Percentiles rank a stretch among this genome's conserved stretches.
These are phyloP conservation scores for Vimba vimba DNA, from an alignment of 2,113 vertebrate genomes.

Conservation along the genomic window DNA sequence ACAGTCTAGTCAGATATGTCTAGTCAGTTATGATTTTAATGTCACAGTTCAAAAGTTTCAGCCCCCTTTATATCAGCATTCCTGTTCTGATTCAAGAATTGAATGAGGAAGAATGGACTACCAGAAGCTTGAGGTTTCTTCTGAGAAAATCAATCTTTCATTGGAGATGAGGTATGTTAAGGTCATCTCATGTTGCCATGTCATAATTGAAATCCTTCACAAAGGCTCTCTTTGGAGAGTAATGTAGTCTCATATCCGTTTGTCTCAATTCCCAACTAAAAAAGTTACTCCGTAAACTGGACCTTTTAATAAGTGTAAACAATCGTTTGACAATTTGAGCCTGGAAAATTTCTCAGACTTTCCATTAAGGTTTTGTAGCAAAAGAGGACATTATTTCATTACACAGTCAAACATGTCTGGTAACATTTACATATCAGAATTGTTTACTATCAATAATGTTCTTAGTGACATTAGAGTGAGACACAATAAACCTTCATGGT, in stretches of 20 bases:
- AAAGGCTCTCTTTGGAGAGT: constrained; percentile 1
- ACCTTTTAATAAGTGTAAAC: not conserved
- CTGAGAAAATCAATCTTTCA: constrained; percentile 34
- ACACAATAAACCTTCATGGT: not conserved
- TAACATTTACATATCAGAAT: not conserved
- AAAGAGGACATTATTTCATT: not conserved
- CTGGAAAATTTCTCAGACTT: constrained; percentile 9
- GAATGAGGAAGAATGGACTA: not conserved
- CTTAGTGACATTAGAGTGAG: not conserved
- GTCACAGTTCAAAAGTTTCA: constrained; percentile 10
- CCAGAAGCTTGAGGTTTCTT: not conserved
- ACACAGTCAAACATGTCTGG: not conserved
- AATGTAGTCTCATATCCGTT: not conserved
- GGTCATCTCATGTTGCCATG: not conserved
- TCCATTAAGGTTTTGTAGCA: not conserved
- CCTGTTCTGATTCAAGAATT: constrained; percentile 21
- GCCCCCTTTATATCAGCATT: not conserved
- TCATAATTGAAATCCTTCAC: not conserved
- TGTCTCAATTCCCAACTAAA: not conserved
- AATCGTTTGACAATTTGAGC: not conserved
- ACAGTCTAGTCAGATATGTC: constrained; percentile 1
- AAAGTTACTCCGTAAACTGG: not conserved
- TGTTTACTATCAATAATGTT: not conserved
- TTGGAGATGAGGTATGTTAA: not conserved
- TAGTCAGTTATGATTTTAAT: not conserved